These are phyloP conservation scores for Tenrec ecaudatus DNA, from an alignment of 2,113 vertebrate genomes.

Conservation along the genomic window DNA sequence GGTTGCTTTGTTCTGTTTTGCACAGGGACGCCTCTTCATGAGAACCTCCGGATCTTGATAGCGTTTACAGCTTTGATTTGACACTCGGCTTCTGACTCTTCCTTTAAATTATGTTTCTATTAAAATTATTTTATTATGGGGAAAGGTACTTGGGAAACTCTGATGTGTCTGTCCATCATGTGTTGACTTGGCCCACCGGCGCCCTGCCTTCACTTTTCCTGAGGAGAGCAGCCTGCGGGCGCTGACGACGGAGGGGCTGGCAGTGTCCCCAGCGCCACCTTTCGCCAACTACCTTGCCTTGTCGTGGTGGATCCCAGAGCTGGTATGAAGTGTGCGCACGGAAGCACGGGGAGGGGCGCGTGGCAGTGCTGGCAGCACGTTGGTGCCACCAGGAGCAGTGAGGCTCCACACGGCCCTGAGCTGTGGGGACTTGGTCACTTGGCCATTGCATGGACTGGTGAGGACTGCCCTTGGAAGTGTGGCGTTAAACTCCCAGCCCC, in stretches of 20 bases:
- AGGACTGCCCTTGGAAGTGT: neutral
- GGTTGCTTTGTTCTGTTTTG: neutral
- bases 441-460: neutral
- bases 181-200: neutral
- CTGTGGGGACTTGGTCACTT: neutral
- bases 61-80: conserved; percentile 77
- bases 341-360: neutral
- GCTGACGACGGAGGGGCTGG: neutral
- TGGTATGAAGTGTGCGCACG: fast-evolving
- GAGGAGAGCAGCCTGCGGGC: neutral
- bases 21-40: conserved; percentile 65
- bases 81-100: conserved; percentile 78
- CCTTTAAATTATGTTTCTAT: conserved; percentile 84
- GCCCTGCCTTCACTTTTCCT: neutral
- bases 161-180: conserved; percentile 44
- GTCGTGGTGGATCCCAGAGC: conserved; percentile 7
- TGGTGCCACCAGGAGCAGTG: neutral
- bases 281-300: conserved; percentile 22
- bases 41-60: conserved; percentile 55
- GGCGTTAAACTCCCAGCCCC: neutral
- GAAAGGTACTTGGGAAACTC: conserved; percentile 62
- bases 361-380: neutral
- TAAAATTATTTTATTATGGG: conserved; percentile 81
- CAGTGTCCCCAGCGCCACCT: neutral
- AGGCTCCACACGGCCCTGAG: neutral